Conservation (phyloP, 2,113 vertebrate genomes). For the Ovis canadensis region DNA sequence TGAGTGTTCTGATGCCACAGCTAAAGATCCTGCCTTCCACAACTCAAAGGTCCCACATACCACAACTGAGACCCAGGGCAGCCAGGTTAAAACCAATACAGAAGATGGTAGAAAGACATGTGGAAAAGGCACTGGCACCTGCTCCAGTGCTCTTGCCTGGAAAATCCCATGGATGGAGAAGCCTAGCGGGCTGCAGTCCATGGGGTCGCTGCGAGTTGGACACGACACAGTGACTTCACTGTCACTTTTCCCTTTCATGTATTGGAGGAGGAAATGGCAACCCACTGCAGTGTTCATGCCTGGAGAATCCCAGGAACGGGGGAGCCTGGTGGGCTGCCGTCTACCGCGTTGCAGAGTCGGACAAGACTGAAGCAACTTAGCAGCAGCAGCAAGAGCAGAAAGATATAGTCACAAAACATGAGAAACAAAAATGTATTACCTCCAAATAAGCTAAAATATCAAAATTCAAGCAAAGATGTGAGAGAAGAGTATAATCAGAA, state of each 20-base stretch:
- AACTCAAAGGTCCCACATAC: not conserved
- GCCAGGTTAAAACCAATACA: not conserved
- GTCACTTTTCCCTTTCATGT: too few relatives aligned
- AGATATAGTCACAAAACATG: not conserved
- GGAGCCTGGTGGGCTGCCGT: too few relatives aligned
- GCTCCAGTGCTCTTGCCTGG: too few relatives aligned
- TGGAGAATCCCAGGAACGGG: rapidly evolving
- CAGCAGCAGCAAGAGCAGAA: not conserved
- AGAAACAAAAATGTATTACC: not conserved
- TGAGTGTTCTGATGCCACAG: not conserved
- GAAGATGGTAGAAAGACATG: not conserved
- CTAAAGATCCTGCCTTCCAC: not conserved
- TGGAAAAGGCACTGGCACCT: too few relatives aligned
- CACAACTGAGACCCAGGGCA: not conserved
- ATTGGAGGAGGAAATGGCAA: too few relatives aligned
- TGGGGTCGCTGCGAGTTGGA: too few relatives aligned
- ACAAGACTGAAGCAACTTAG: too few relatives aligned
- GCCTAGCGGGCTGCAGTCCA: too few relatives aligned
- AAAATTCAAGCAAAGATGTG: not conserved
- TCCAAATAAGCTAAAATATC: not conserved
- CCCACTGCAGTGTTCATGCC: too few relatives aligned
- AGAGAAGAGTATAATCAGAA: not conserved
- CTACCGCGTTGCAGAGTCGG: too few relatives aligned
- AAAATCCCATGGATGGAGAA: too few relatives aligned
- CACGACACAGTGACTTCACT: too few relatives aligned